phyloP scores from a whole-genome alignment of 2,888 invertebrate genomes.

The Blastobasis lacticolella region DNA sequence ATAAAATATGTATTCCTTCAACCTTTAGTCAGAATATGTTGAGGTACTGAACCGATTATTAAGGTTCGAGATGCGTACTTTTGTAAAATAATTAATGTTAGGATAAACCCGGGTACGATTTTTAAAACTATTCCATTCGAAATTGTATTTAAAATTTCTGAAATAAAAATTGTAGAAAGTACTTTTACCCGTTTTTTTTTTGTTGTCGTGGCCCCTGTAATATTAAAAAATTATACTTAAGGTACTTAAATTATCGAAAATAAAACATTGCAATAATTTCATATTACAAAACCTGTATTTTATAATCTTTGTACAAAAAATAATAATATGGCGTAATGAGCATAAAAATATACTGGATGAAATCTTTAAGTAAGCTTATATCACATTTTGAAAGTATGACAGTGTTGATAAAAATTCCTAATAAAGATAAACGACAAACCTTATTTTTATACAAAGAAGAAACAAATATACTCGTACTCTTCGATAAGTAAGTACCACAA shows the following conservation, averaged over 20 bases:
- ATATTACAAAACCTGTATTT: conserved; percentile 28
- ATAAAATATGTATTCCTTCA: conserved; percentile 21
- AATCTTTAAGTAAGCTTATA: conserved; percentile 12
- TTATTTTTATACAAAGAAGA: no score
- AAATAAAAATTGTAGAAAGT: conserved; percentile 51
- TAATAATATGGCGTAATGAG: conserved; percentile 17
- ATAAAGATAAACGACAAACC: no score
- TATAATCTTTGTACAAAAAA: conserved; percentile 36
- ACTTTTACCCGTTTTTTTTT: conserved; percentile 8
- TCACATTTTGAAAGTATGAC: conserved; percentile 25
- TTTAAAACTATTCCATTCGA: conserved; percentile 44
- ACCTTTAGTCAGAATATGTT: conserved; percentile 38
- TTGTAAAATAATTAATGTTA: conserved; percentile 48
- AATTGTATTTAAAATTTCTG: conserved; percentile 63
- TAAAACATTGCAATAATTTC: conserved; percentile 10
- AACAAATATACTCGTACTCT: no score
- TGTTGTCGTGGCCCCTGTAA: neutral
- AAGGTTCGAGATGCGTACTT: conserved; percentile 22
- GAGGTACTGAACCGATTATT: conserved; percentile 36
- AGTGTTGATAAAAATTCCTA: neutral
- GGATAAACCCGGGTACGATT: conserved; percentile 30
- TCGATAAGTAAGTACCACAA: no score
- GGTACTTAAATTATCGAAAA: no score
- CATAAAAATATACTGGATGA: conserved; percentile 13
- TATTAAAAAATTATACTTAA: conserved; percentile 14